Conservation (phyloP, 2,113 vertebrate genomes). For the Leucopternis melanops region DNA sequence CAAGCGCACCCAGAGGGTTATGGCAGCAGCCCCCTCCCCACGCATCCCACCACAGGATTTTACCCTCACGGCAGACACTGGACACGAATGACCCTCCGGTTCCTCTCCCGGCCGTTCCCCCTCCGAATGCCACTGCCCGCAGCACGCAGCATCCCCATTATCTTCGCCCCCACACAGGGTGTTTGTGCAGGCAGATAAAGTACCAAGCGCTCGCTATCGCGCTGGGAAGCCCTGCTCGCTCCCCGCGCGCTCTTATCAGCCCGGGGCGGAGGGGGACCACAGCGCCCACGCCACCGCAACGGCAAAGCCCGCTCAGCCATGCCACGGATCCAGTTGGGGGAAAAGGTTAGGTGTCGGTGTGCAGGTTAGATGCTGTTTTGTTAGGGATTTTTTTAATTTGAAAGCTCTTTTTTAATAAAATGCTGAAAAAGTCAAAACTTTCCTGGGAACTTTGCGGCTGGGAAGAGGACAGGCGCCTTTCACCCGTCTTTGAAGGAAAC, state of each 20-base stretch:
- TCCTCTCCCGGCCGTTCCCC: background rate
- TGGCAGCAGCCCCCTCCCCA: background rate
- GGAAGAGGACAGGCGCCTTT: background rate
- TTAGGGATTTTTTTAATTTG: background rate
- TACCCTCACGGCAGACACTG: background rate
- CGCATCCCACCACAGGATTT: accelerated
- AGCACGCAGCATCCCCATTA: accelerated
- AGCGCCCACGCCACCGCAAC: accelerated
- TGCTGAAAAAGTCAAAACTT: background rate
- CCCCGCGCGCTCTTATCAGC: background rate
- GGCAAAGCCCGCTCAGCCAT: accelerated
- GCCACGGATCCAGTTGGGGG: accelerated
- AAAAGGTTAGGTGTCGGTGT: accelerated
- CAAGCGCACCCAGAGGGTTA: accelerated
- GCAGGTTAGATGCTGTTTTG: accelerated
- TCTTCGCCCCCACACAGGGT: background rate
- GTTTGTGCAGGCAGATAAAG: background rate
- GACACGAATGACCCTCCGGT: accelerated
- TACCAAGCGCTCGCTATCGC: accelerated
- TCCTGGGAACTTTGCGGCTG: background rate
- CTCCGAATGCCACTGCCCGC: accelerated
- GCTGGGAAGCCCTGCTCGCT: background rate
- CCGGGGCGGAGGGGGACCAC: background rate
- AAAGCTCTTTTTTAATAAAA: background rate
- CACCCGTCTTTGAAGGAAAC: background rate